Percentiles rank a stretch among this genome's conserved stretches.
These are phyloP conservation scores for Lithobius niger DNA, from an alignment of 1,140 invertebrate genomes.

Conservation along the genomic window DNA sequence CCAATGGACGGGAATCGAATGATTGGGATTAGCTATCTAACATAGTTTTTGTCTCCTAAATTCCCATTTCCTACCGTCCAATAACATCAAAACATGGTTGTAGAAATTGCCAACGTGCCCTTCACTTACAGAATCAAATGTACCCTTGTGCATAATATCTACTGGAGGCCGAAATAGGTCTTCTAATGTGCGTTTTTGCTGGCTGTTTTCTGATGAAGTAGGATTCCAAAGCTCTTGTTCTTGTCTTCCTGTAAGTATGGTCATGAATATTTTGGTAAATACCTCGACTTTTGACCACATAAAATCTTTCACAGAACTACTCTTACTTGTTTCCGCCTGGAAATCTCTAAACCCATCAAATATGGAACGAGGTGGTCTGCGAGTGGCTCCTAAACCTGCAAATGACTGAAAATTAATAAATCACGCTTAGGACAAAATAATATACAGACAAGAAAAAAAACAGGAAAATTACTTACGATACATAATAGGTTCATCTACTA, in stretches of 20 bases:
- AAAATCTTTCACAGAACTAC: not conserved
- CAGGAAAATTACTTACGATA: constrained; percentile 18
- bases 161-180: constrained; percentile 60
- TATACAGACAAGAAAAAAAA: not conserved
- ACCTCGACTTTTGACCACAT: too few species aligned
- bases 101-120: too few species aligned
- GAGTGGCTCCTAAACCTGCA: constrained; percentile 29
- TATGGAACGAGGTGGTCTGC: constrained; percentile 37
- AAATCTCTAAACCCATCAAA: constrained; percentile 54
- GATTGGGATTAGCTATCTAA: too few species aligned
- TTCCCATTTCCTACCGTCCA: too few species aligned
- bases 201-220: constrained; percentile 23
- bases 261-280: too few species aligned
- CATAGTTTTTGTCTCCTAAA: too few species aligned
- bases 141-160: constrained; percentile 52
- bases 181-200: constrained; percentile 45
- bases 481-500: constrained; percentile 35
- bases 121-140: constrained; percentile 39
- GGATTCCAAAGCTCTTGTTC: constrained; percentile 33
- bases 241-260: constrained; percentile 35
- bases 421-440: not conserved
- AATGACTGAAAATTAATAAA: constrained; percentile 1
- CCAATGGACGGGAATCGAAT: too few species aligned
- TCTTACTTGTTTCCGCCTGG: constrained; percentile 44
- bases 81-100: too few species aligned